Evolutionary conservation across 2,113 vertebrate species (phyloP).

Genomic region (Rattus rattus): DNA sequence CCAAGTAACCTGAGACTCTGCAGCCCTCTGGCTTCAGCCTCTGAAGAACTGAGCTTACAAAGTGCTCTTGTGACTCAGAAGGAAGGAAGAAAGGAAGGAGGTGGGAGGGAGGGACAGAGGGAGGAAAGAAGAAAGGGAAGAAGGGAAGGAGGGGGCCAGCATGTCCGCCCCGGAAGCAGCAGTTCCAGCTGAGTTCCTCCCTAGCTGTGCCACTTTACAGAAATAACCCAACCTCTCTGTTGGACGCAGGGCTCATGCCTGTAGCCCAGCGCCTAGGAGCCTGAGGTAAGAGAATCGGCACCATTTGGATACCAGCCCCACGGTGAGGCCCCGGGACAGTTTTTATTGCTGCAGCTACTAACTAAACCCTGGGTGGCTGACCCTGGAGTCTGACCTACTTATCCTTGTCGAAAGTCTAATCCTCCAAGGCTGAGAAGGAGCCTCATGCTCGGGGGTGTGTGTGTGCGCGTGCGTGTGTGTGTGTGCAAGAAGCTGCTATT

Average conservation of each 20-base stretch:
- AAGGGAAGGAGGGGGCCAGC: too few species aligned
- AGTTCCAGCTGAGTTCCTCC: not conserved
- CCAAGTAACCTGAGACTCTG: not conserved
- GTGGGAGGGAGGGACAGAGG: not conserved
- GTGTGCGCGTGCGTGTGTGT: not conserved
- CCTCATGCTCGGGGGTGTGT: not conserved
- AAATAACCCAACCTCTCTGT: not conserved
- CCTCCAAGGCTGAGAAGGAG: constrained; percentile 34
- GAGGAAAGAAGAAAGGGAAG: too few species aligned
- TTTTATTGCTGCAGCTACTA: constrained; percentile 60
- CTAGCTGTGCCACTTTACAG: not conserved
- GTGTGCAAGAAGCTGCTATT: constrained; percentile 49
- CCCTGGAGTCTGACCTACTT: constrained; percentile 50
- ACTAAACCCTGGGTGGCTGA: constrained; percentile 65
- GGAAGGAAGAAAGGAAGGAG: not conserved
- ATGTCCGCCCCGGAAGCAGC: not conserved
- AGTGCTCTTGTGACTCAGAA: not conserved
- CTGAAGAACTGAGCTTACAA: not conserved
- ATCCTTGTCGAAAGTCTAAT: constrained; percentile 60
- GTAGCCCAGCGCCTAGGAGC: not conserved
- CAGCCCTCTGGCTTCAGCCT: too few species aligned
- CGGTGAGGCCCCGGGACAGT: not conserved
- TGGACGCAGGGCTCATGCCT: not conserved
- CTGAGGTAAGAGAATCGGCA: not conserved
- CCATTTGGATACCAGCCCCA: not conserved